These are phyloP conservation scores for Oeneis ivallda DNA, from an alignment of 2,888 invertebrate species.

Conservation along the genomic window DNA sequence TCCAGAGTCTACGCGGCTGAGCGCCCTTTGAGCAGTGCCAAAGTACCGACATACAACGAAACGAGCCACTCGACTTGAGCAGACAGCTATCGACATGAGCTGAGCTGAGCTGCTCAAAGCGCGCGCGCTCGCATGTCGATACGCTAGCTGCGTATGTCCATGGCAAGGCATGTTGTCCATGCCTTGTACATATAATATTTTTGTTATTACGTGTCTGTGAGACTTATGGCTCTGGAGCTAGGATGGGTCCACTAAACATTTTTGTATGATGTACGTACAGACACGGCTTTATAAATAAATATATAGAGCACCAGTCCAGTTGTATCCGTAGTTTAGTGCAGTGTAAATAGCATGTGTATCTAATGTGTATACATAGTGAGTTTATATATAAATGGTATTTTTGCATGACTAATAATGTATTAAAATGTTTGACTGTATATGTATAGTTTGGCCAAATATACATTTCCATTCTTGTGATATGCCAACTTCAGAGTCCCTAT, in stretches of 20 bases:
- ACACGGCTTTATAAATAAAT: constrained; percentile 16
- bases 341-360: constrained; percentile 51
- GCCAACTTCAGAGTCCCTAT: not conserved
- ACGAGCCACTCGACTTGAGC: no score
- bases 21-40: no score
- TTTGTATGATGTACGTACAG: constrained; percentile 11
- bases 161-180: no score
- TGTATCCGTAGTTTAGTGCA: constrained; percentile 48
- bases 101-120: no score
- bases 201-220: not conserved
- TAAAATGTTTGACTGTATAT: constrained; percentile 38
- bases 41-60: no score
- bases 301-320: constrained; percentile 38
- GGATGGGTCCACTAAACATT: not conserved
- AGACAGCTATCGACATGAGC: no score
- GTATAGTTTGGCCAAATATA: constrained; percentile 24
- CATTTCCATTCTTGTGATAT: constrained; percentile 1
- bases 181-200: not conserved
- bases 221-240: not conserved
- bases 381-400: constrained; percentile 53
- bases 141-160: no score
- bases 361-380: constrained; percentile 48
- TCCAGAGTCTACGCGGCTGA: no score
- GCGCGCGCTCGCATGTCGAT: no score
- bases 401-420: constrained; percentile 53